phyloP scores from a whole-genome alignment of 2,113 vertebrate genomes.

The Dipodomys ordii region DNA sequence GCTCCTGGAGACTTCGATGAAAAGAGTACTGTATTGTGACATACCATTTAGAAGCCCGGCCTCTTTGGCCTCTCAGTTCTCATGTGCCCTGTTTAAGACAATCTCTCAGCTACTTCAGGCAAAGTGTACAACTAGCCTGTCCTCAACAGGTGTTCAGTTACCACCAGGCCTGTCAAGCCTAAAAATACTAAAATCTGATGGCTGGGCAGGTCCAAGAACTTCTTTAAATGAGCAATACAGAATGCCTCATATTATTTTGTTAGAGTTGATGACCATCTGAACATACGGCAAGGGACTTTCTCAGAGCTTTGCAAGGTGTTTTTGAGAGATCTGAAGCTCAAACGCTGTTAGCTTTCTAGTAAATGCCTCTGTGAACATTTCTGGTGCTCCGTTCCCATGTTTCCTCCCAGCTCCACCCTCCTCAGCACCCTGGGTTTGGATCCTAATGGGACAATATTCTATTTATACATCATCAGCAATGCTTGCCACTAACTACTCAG shows the following conservation, averaged over 20 bases:
- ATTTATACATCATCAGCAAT: neutral
- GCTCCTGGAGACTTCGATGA: neutral
- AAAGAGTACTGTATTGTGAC: neutral
- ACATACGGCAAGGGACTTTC: neutral
- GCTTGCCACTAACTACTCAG: neutral
- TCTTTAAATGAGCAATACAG: neutral
- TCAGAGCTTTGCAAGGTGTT: neutral
- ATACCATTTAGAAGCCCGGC: too few species aligned
- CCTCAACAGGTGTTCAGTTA: neutral
- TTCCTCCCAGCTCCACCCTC: neutral
- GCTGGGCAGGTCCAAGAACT: neutral
- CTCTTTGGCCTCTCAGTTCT: neutral
- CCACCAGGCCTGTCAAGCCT: neutral
- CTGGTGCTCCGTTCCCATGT: neutral
- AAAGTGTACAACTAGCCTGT: neutral
- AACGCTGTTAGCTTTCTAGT: neutral
- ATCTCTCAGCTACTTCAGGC: neutral
- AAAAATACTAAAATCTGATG: neutral
- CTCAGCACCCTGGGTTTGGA: neutral
- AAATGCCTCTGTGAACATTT: neutral
- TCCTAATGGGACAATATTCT: neutral
- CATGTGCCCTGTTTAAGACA: neutral
- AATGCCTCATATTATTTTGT: neutral
- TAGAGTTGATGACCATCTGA: neutral
- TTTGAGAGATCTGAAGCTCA: neutral